Evolutionary conservation across 2,888 invertebrate species (phyloP), one percentile per base, ranked within the genome.

Genomic region (Ptychoptera contaminata): DNA sequence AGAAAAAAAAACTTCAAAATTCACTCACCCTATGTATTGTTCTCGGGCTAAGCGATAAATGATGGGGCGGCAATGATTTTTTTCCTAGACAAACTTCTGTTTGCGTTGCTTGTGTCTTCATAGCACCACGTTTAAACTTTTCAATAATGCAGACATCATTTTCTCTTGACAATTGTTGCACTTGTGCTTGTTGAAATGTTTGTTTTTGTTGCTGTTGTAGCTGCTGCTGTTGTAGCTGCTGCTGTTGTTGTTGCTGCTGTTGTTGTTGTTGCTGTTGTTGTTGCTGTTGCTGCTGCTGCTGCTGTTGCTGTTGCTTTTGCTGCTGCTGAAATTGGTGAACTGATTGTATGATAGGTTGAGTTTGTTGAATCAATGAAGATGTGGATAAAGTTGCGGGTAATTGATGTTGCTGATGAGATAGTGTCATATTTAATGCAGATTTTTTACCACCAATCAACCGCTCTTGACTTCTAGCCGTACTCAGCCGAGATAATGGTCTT

Each of bases 81-180:
- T 79, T 72, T 54, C 78, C 77, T 57, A 79, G 67, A 58, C 77
- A 76, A 29, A 78, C 74, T 69, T 91, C 91, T 6, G 81, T 90
- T 67, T 92, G 91, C 5, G 91, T 92, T 12, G 91, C 90, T 67
- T 91, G 91, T 1, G 90, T 90, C 63, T 88, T 83, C 90, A 90
- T 90, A 1, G 82, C 79, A 49, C 59, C 79, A 56, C 85, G 76
- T 59, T 87, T 88, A 49, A 83, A 69, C 62, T 84, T 83, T 66
- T 87, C 87, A 76, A 72, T 49, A 66, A 74, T 51, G 16, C 63
- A 55, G 4, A 65, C 56, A 47, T 63, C 63, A 48, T 59, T 59
- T 48, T 58, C 61, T 46, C 57, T 58, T 11, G 55, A 49, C 35
- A 52, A 54, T 16, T 52, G 54, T 40, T 55, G 54, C 5, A 50